Evolutionary conservation across 1,140 invertebrate genomes (phyloP), one percentile per base, ranked within the genome.

Genomic region (Caenorhabditis brenneri): DNA sequence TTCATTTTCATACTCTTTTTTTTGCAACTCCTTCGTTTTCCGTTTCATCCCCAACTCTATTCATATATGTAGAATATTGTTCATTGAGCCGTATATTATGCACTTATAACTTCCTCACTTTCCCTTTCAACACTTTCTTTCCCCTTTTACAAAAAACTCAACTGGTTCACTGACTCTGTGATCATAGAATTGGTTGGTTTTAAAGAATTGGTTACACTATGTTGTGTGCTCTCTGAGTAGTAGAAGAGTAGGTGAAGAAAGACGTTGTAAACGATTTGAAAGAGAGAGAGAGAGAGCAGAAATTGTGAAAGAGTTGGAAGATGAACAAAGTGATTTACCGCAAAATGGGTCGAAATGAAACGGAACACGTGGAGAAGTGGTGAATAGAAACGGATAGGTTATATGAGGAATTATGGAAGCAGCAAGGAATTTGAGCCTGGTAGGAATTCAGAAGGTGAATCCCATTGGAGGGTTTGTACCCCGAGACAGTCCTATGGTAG

Each of bases 221-320:
- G 49, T n/a, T 53, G 49, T 53, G 58, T 65, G 58, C 58, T 65
- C 58, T 65, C 58, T 65, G 58, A 39, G 58, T 39, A 36, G 58
- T 36, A 65, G 33, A 65, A 65, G 58, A 39, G 58, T 39, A 36
- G 58, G 36, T 36, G 33, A 65, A 65, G 58, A 19, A 65, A 16
- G 31, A 36, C 58, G 58, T 65, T 65, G 58, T 65, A 65, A 65
- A 65, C 27, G 49, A 29, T 6, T 58, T 58, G 58, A 9, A 31
- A 65, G 31, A 33, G 15, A 22, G 49, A 51, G 6, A n/a, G 33
- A 36, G 33, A n/a, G 33, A 36, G 12, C 27, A 58, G 49, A 51
- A 22, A n/a, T 51, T 16, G n/a, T 51, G 16, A 51, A n/a, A 51
- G 49, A 51, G 9, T 46, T 16, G 42, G 49, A n/a, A n/a, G n/a